phyloP scores from a whole-genome alignment of 2,888 invertebrate genomes.

The Pyrrhosoma nymphula region DNA sequence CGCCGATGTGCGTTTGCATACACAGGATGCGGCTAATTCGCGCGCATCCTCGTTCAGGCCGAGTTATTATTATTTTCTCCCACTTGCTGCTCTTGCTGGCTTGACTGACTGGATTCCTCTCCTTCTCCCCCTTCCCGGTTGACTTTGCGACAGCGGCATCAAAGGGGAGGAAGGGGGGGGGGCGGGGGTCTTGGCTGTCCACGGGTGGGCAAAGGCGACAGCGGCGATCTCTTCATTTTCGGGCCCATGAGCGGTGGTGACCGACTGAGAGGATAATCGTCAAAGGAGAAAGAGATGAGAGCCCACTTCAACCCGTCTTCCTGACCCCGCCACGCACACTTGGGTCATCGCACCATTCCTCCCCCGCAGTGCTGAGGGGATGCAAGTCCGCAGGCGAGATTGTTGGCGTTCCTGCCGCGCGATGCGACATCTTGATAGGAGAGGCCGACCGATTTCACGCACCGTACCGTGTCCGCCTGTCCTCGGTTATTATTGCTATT shows the following conservation, averaged over 20 bases:
- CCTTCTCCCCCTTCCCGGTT: background rate
- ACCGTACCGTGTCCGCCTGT: too few species aligned
- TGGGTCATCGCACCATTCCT: background rate
- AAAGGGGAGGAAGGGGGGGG: background rate
- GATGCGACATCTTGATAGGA: too few species aligned
- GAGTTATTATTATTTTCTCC: background rate
- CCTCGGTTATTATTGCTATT: too few species aligned
- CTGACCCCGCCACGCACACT: background rate
- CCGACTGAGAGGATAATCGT: background rate
- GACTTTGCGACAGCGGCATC: background rate
- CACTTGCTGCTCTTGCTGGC: too few species aligned
- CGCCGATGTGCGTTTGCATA: conserved; percentile 20
- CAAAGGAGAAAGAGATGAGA: background rate
- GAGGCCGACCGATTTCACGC: too few species aligned
- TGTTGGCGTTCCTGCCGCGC: too few species aligned
- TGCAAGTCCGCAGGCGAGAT: background rate
- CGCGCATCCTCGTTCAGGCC: conserved; percentile 60
- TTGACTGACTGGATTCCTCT: background rate
- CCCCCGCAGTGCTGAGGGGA: background rate
- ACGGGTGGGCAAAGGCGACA: too few species aligned
- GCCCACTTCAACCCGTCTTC: background rate
- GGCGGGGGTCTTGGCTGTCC: too few species aligned
- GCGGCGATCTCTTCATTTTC: too few species aligned
- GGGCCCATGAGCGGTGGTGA: background rate
- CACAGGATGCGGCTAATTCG: conserved; percentile 64